These are phyloP conservation scores for Nanorana parkeri DNA, from an alignment of 2,113 vertebrate genomes.

Conservation along the genomic window DNA sequence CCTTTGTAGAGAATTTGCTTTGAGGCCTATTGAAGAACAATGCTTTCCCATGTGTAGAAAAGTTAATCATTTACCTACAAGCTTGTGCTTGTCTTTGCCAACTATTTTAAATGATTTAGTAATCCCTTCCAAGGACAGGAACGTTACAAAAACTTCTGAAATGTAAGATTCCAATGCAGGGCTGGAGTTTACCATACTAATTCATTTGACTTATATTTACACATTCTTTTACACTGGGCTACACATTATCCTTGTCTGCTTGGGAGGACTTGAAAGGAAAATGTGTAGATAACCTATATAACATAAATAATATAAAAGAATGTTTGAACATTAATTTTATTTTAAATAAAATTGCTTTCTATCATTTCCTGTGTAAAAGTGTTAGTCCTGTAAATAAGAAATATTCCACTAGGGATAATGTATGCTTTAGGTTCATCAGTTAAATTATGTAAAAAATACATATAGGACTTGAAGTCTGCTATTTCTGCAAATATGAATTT, in stretches of 20 bases:
- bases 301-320: too few species aligned
- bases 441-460: too few species aligned
- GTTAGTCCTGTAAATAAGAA: too few species aligned
- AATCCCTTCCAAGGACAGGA: conserved; percentile 32
- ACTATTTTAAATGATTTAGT: not conserved
- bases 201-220: conserved; percentile 51
- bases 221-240: conserved; percentile 42
- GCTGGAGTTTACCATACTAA: conserved; percentile 47
- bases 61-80: conserved; percentile 21
- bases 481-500: too few species aligned
- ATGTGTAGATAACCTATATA: not conserved
- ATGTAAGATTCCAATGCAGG: conserved; percentile 31
- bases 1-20: too few species aligned
- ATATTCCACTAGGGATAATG: too few species aligned
- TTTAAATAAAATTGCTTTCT: too few species aligned
- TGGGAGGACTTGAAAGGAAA: conserved; percentile 19
- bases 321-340: too few species aligned
- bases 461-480: too few species aligned
- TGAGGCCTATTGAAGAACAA: not conserved
- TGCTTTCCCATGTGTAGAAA: not conserved
- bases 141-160: conserved; percentile 30
- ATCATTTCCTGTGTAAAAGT: too few species aligned
- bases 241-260: conserved; percentile 3
- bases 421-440: too few species aligned
- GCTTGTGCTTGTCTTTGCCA: not conserved